Evolutionary conservation across 2,797 vertebrate species (phyloP).

Genomic region (Artibeus jamaicensis): DNA sequence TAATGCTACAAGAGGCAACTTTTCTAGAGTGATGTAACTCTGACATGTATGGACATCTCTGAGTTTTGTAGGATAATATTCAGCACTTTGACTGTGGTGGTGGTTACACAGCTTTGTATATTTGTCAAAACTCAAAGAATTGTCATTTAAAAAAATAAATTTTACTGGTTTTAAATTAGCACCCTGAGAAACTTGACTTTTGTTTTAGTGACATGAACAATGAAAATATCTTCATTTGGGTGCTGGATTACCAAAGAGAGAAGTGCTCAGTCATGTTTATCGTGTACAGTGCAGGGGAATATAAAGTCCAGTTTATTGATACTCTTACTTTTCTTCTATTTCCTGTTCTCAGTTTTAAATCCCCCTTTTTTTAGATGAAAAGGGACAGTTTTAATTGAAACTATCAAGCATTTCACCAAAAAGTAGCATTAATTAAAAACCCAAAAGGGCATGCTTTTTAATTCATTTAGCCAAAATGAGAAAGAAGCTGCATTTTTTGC

Average conservation of each 20-base stretch:
- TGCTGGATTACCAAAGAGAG: background rate
- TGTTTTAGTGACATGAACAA: background rate
- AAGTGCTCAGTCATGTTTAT: background rate
- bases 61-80: background rate
- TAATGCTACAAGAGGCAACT: background rate
- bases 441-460: background rate
- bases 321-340: background rate
- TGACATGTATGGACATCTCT: background rate
- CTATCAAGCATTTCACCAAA: background rate
- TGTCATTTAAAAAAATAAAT: too few relatives aligned
- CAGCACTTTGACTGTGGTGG: background rate
- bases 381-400: background rate
- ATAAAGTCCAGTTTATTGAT: background rate
- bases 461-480: background rate
- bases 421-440: background rate
- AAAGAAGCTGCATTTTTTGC: background rate
- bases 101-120: background rate
- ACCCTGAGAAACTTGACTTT: background rate
- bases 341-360: background rate
- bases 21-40: background rate
- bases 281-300: background rate
- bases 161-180: too few relatives aligned
- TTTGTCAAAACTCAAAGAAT: background rate
- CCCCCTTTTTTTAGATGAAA: background rate
- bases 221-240: background rate